A percentile compares a stretch with the other conserved stretches of the same genome.
These are phyloP conservation scores for Mystacornis crossleyi DNA, from an alignment of 2,113 vertebrate species.

Conservation along the genomic window DNA sequence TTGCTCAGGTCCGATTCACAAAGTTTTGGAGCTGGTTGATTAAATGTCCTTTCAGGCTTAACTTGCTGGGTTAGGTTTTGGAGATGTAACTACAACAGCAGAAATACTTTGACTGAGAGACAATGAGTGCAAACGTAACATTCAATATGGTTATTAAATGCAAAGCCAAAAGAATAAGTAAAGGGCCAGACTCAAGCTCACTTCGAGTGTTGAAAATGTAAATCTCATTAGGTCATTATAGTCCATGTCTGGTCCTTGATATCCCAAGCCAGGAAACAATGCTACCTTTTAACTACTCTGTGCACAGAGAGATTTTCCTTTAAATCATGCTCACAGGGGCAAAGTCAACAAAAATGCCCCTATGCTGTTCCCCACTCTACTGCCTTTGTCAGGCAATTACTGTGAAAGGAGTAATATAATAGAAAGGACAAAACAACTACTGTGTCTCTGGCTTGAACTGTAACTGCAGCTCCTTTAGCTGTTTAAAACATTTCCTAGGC, in stretches of 20 bases:
- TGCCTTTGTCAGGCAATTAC: neutral
- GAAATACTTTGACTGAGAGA: neutral
- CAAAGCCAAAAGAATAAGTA: neutral
- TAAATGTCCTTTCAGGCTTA: neutral
- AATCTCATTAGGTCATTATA: neutral
- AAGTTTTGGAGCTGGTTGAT: neutral
- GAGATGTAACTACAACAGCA: neutral
- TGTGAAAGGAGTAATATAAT: neutral
- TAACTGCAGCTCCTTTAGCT: neutral
- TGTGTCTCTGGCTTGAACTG: neutral
- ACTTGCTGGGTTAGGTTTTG: neutral
- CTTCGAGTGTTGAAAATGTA: neutral
- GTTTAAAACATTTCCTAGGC: neutral
- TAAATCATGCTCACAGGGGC: neutral
- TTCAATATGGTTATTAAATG: neutral
- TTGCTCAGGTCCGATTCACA: neutral
- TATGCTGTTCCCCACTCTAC: neutral
- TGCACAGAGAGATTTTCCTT: neutral
- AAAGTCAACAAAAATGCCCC: constrained; percentile 30
- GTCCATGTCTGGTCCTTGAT: neutral
- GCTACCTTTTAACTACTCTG: neutral
- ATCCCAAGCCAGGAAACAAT: neutral
- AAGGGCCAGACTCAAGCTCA: neutral
- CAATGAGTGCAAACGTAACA: neutral
- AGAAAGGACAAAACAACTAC: constrained; percentile 38